phyloP scores from a whole-genome alignment of 1,140 invertebrate species.

The Streblospio benedicti region DNA sequence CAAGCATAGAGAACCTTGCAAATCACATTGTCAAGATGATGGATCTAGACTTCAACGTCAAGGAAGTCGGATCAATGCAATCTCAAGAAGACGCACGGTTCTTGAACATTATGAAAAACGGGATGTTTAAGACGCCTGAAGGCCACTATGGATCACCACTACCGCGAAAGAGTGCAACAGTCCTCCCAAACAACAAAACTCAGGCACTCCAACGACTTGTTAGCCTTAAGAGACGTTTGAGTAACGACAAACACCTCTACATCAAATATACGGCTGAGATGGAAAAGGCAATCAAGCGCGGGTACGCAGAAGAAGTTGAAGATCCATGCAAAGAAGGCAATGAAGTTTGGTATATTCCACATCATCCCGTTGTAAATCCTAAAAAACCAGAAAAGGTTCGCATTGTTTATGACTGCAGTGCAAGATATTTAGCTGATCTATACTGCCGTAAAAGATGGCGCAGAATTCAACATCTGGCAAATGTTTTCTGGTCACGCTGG shows the following conservation, averaged over 20 bases:
- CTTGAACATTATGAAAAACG: neutral
- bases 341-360: slow-evolving; percentile 23
- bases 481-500: neutral
- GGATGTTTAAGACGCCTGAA: too few relatives aligned
- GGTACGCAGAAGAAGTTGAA: neutral
- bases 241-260: neutral
- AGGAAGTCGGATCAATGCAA: neutral
- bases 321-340: too few relatives aligned
- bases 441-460: neutral
- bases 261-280: neutral
- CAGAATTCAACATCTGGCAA: neutral
- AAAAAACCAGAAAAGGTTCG: slow-evolving; percentile 21
- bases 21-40: too few relatives aligned
- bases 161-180: neutral
- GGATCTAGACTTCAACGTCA: slow-evolving; percentile 4
- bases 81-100: neutral
- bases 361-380: slow-evolving; percentile 19
- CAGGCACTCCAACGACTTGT: neutral
- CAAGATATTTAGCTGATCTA: slow-evolving; percentile 12
- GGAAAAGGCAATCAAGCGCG: neutral
- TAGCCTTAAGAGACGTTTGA: neutral
- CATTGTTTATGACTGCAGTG: slow-evolving; percentile 24
- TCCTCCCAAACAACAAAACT: slow-evolving; percentile 4
- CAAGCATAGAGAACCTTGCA: neutral
- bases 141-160: neutral